Evolutionary conservation across 2,113 vertebrate species (phyloP).

Genomic region (Plectropomus leopardus): DNA sequence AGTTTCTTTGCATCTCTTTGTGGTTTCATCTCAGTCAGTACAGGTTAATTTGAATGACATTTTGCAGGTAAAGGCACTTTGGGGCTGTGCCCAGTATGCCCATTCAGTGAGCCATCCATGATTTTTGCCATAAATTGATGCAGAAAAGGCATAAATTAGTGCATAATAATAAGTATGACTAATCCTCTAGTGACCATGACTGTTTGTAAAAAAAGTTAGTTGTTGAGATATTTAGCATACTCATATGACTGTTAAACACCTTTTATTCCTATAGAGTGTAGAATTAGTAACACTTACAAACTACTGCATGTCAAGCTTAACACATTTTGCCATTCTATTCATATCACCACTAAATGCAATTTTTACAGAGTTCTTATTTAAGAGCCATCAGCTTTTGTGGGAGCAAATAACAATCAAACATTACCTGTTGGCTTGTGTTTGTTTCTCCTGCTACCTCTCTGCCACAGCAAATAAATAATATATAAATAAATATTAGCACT

Average conservation of each 20-base stretch:
- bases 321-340: conserved; percentile 1
- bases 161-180: not conserved
- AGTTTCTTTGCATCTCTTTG: too few species aligned
- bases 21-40: too few species aligned
- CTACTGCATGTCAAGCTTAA: not conserved
- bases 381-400: conserved; percentile 2
- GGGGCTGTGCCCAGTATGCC: too few species aligned
- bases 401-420: not conserved
- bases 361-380: not conserved
- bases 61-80: too few species aligned
- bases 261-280: not conserved
- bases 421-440: conserved; percentile 29
- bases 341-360: not conserved
- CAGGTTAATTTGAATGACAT: too few species aligned
- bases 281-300: not conserved
- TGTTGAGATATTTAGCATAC: too few species aligned
- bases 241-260: too few species aligned
- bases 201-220: not conserved
- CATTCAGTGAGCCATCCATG: too few species aligned
- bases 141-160: too few species aligned
- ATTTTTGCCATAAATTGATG: too few species aligned
- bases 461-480: conserved; percentile 27
- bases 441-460: conserved; percentile 3
- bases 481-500: conserved; percentile 38
- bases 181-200: not conserved